A percentile compares a stretch with the other conserved stretches of the same genome.
Evolutionary conservation across 2,888 invertebrate genomes (phyloP).

Genomic region (Agonopterix heracliana): DNA sequence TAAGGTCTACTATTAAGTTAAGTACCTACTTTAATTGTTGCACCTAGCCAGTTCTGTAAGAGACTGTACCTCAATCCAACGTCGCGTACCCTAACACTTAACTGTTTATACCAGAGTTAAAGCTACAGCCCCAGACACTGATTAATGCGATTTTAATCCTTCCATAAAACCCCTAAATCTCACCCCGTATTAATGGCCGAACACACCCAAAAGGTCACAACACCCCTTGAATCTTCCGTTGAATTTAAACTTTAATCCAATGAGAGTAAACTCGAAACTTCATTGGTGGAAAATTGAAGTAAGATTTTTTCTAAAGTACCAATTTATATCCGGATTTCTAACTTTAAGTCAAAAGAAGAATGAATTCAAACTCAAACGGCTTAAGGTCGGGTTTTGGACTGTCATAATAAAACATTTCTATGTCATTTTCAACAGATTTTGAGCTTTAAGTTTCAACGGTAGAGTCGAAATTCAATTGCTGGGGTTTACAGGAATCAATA

Average conservation of each 20-base stretch:
- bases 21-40: too few relatives aligned
- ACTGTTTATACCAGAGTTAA: conserved; percentile 75
- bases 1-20: too few relatives aligned
- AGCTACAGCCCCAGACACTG: conserved; percentile 76
- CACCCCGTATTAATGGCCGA: conserved; percentile 70
- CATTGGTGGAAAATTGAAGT: not conserved
- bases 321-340: conserved; percentile 42
- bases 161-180: conserved; percentile 79
- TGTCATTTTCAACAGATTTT: conserved; percentile 20
- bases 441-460: conserved; percentile 23
- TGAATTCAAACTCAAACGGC: conserved; percentile 61
- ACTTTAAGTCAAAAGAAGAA: conserved; percentile 57
- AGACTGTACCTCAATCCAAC: conserved; percentile 53
- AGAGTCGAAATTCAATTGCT: conserved; percentile 34
- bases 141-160: conserved; percentile 83
- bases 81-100: conserved; percentile 71
- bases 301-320: not conserved
- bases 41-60: not conserved
- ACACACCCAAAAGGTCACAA: conserved; percentile 69
- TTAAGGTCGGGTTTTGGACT: conserved; percentile 52
- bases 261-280: not conserved
- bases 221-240: conserved; percentile 25
- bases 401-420: conserved; percentile 27
- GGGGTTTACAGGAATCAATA: conserved; percentile 55
- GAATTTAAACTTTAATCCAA: conserved; percentile 33